Conservation (phyloP, 2,797 vertebrate species). For the Fratercula arctica region DNA sequence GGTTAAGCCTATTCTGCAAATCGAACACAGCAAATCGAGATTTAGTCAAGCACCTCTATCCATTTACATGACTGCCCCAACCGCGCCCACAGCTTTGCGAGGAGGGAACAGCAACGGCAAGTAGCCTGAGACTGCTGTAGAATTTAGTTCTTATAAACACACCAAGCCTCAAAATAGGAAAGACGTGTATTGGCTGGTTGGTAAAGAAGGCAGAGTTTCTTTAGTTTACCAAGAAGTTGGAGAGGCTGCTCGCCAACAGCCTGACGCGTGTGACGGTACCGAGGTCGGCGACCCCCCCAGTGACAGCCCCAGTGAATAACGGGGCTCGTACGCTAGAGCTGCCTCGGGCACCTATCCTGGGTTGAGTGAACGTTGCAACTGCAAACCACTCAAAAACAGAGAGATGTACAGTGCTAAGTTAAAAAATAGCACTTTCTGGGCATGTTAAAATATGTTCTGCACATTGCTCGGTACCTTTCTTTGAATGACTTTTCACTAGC, state of each 20-base stretch:
- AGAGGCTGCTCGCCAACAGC: background rate
- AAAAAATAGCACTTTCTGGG: background rate
- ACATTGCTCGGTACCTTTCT: background rate
- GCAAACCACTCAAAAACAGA: background rate
- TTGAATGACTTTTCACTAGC: background rate
- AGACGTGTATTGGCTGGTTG: background rate
- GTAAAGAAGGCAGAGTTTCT: background rate
- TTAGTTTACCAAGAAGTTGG: background rate
- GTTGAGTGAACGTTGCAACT: background rate
- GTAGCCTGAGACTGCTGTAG: background rate
- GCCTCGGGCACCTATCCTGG: background rate
- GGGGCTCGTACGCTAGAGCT: background rate
- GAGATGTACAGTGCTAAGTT: background rate
- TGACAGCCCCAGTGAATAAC: background rate
- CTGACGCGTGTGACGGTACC: background rate
- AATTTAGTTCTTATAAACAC: background rate
- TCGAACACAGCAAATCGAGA: background rate
- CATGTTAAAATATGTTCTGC: background rate
- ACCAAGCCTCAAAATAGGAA: background rate
- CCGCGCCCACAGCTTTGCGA: background rate
- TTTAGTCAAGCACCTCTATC: background rate
- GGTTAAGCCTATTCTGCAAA: background rate
- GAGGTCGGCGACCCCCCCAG: background rate
- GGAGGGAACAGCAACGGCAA: background rate
- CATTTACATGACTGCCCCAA: rapidly evolving